Percentiles rank a stretch among this genome's conserved stretches.
phyloP scores from a whole-genome alignment of 2,888 invertebrate genomes.

The Drosophila antonietae region DNA sequence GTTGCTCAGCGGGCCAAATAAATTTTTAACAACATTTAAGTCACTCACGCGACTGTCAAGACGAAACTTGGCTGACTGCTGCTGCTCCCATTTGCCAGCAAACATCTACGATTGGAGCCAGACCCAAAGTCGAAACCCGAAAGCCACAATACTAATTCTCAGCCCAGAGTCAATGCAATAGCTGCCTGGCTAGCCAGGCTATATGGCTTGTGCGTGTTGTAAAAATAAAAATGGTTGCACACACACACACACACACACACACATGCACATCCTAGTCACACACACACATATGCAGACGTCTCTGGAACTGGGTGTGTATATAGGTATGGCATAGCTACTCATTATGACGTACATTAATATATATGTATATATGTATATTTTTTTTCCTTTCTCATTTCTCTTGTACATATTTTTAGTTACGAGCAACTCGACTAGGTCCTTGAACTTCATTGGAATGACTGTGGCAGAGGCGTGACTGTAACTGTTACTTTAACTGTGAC shows the following conservation, averaged over 20 bases:
- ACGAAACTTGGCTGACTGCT: slow-evolving; percentile 18
- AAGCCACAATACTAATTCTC: slow-evolving; percentile 42
- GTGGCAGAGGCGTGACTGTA: slow-evolving; percentile 13
- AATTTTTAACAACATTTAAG: slow-evolving; percentile 76
- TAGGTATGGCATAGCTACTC: slow-evolving; percentile 58
- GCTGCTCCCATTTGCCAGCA: slow-evolving; percentile 1
- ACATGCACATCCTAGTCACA: neutral
- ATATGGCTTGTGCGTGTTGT: slow-evolving; percentile 59
- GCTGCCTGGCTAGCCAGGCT: slow-evolving; percentile 4
- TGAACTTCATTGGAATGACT: slow-evolving; percentile 54
- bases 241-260: slow-evolving; percentile 21
- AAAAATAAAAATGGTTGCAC: slow-evolving; percentile 67
- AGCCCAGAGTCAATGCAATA: slow-evolving; percentile 1
- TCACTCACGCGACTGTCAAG: slow-evolving; percentile 66
- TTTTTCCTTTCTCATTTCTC: neutral
- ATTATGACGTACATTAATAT: slow-evolving; percentile 65
- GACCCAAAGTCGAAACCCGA: neutral
- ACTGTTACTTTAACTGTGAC: slow-evolving; percentile 14
- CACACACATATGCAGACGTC: slow-evolving; percentile 1
- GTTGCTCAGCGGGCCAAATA: slow-evolving; percentile 70
- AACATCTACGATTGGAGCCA: neutral
- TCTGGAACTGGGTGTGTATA: slow-evolving; percentile 42
- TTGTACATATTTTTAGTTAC: slow-evolving; percentile 58
- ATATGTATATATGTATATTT: no score
- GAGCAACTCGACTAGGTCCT: slow-evolving; percentile 49